Conservation (phyloP, 2,888 invertebrate species). For the Cacoxenus indagator region DNA sequence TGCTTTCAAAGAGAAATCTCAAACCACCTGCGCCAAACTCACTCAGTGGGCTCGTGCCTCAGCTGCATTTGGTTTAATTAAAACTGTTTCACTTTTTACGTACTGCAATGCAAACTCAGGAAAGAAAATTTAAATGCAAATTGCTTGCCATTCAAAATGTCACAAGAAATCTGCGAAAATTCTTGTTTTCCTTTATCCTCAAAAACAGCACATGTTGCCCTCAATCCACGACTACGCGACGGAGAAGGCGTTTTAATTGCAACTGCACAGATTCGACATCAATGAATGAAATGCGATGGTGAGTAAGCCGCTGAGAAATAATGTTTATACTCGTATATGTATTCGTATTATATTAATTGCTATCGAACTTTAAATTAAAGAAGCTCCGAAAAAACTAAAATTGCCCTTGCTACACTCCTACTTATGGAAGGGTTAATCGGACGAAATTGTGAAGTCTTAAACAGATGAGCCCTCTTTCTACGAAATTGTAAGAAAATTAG, state of each 20-base stretch:
- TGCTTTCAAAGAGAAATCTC: not conserved
- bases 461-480: too few relatives aligned
- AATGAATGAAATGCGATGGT: not conserved
- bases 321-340: not conserved
- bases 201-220: not conserved
- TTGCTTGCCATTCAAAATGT: constrained; percentile 8
- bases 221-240: not conserved
- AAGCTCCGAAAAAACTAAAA: too few relatives aligned
- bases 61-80: not conserved
- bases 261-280: not conserved
- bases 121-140: constrained; percentile 2
- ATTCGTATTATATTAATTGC: not conserved
- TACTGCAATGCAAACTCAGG: not conserved
- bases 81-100: not conserved
- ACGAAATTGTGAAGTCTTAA: too few relatives aligned
- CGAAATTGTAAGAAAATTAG: too few relatives aligned
- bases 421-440: too few relatives aligned
- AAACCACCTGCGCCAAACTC: not conserved
- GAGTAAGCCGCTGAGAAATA: not conserved
- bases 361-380: too few relatives aligned
- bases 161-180: constrained; percentile 1
- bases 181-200: not conserved
- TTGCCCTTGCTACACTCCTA: too few relatives aligned
- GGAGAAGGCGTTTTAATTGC: not conserved
- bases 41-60: not conserved